These are phyloP conservation scores for Dunckerocampus dactyliophorus DNA, from an alignment of 2,113 vertebrate genomes.

Conservation along the genomic window DNA sequence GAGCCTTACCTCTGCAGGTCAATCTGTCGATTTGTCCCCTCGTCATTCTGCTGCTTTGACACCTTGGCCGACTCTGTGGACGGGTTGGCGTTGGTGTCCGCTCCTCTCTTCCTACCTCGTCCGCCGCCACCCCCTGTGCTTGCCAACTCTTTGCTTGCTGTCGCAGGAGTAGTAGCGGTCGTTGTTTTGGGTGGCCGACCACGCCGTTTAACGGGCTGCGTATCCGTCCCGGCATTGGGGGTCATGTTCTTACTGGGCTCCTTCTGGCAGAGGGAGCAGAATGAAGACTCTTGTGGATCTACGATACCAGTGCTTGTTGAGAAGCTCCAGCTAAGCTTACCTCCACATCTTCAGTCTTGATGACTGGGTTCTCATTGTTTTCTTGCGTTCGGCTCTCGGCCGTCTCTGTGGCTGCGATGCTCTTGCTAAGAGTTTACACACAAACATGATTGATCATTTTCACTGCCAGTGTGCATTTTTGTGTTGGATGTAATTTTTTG, in stretches of 20 bases:
- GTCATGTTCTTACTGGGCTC: constrained; percentile 53
- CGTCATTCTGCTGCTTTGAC: constrained; percentile 90
- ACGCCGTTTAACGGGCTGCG: constrained; percentile 52
- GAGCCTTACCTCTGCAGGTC: constrained; percentile 88
- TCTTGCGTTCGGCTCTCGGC: constrained; percentile 86
- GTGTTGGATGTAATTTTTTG: background rate
- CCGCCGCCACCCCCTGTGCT: constrained; percentile 68
- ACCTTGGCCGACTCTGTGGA: constrained; percentile 86
- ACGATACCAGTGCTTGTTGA: background rate
- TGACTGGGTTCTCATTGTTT: constrained; percentile 94
- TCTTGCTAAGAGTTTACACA: constrained; percentile 36
- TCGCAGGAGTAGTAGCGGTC: constrained; percentile 65
- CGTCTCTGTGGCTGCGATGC: constrained; percentile 80
- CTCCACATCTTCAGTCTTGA: constrained; percentile 81
- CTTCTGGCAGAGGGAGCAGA: constrained; percentile 47
- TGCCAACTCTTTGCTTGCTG: constrained; percentile 70
- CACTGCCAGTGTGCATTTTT: background rate
- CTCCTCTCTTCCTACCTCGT: constrained; percentile 87
- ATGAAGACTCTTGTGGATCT: background rate
- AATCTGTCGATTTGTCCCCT: constrained; percentile 88
- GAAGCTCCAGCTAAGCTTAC: constrained; percentile 58
- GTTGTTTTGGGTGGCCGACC: constrained; percentile 75
- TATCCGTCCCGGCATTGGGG: constrained; percentile 68
- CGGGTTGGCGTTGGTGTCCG: constrained; percentile 75
- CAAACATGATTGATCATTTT: background rate